Evolutionary conservation across 2,888 invertebrate genomes (phyloP), one percentile per base, ranked within the genome.

Genomic region (Ormyrus rosae): DNA sequence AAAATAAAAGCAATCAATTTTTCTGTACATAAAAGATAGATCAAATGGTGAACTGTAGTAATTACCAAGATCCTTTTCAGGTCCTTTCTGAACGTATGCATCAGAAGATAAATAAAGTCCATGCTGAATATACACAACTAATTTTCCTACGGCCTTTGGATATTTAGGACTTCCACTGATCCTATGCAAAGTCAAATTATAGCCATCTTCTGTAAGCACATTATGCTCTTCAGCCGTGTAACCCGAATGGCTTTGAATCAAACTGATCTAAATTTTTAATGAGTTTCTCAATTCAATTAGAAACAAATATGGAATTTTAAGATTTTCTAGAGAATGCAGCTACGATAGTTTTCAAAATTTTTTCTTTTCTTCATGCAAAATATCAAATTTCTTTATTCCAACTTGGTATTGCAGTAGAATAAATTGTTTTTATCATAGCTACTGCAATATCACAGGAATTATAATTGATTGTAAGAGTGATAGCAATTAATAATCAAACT

Each of bases 181-280:
- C n/a, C 34, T 63, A 45, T 63, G 61, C 45, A 63, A 45, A 45
- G 9, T 63, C 45, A 63, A 63, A 45, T 63, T 63, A 45, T 63
- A 63, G 13, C 13, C 13, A 58, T 19, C 19, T 19, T 19, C 19
- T 19, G 19, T 19, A 19, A 19, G 19, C 19, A 19, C 19, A 19
- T 19, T 58, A 13, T 58, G 13, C 13, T 58, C 58, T 13, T 58
- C 58, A 19, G 58, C 58, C 6, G 58, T 58, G 6, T 58, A 58
- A 8, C 58, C 58, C 8, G n/a, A 13, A 13, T 58, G 6, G 3
- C 13, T 58, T 13, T 58, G 0, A 13, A 58, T 13, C 7, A 13
- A 8, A 7, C 58, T 13, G 13, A 58, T 13, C 58, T 58, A 19
- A 6, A 58, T 13, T 6, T 13, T 13, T 19, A 19, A 19, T 19